phyloP scores from a whole-genome alignment of 2,888 invertebrate species.

The Ichneumon xanthorius region DNA sequence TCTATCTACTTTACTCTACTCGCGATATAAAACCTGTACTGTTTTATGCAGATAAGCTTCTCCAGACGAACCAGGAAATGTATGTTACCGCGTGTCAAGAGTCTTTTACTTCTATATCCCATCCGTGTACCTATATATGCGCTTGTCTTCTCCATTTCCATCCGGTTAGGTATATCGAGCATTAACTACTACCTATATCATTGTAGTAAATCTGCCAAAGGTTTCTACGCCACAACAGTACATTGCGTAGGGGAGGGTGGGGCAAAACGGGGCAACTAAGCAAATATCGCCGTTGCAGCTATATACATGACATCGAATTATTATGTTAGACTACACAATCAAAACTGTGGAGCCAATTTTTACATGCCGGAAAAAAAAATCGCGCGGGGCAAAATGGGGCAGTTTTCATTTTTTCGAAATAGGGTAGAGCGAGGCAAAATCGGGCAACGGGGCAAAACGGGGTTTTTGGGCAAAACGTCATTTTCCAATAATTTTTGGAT shows the following conservation, averaged over 20 bases:
- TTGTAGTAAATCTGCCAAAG: conserved; percentile 26
- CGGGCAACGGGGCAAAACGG: too few species aligned
- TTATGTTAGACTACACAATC: too few species aligned
- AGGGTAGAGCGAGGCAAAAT: too few species aligned
- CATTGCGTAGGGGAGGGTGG: neutral
- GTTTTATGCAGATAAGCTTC: conserved; percentile 68
- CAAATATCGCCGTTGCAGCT: too few species aligned
- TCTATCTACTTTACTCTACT: conserved; percentile 5
- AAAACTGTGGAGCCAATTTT: too few species aligned
- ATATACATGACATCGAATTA: too few species aligned
- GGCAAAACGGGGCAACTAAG: too few species aligned
- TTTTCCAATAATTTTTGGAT: too few species aligned
- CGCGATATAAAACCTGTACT: conserved; percentile 1
- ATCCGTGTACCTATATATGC: conserved; percentile 6
- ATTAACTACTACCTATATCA: conserved; percentile 13
- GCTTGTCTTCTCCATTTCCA: neutral
- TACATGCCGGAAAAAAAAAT: too few species aligned
- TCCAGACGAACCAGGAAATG: conserved; percentile 74
- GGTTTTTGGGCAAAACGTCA: too few species aligned
- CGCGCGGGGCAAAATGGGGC: too few species aligned
- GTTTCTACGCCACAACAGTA: conserved; percentile 16
- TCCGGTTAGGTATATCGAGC: neutral
- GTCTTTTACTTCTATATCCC: conserved; percentile 11
- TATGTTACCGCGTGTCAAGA: conserved; percentile 71
- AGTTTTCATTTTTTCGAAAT: too few species aligned